phyloP scores from a whole-genome alignment of 1,140 invertebrate genomes.

The Acyrthosiphon pisum region DNA sequence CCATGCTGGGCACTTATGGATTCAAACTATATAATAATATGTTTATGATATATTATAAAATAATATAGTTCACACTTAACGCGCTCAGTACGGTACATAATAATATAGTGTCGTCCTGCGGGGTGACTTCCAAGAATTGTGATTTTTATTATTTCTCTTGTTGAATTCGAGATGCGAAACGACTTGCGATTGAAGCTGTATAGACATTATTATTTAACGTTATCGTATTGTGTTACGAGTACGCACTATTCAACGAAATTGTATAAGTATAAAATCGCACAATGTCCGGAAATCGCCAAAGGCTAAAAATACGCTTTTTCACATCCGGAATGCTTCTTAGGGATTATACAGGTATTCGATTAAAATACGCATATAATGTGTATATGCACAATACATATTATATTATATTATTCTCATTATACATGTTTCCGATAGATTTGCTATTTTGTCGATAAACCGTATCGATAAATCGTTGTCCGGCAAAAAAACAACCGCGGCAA shows the following conservation, averaged over 20 bases:
- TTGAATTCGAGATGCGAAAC: neutral
- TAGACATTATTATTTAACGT: constrained; percentile 6
- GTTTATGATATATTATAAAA: constrained; percentile 7
- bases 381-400: neutral
- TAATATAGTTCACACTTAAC: neutral
- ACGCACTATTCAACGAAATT: neutral
- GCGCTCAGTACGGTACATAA: neutral
- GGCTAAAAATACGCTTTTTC: neutral
- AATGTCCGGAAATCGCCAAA: neutral
- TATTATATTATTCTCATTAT: neutral
- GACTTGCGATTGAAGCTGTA: neutral
- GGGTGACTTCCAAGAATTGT: neutral
- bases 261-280: neutral
- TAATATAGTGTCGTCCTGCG: neutral
- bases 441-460: neutral
- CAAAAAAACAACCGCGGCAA: neutral
- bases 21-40: constrained; percentile 20
- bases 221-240: neutral
- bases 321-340: neutral
- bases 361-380: neutral
- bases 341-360: neutral
- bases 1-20: constrained; percentile 2
- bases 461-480: neutral
- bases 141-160: too few species aligned
- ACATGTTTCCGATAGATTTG: neutral